phyloP scores from a whole-genome alignment of 2,888 invertebrate genomes.

The Slavum lentiscoides region DNA sequence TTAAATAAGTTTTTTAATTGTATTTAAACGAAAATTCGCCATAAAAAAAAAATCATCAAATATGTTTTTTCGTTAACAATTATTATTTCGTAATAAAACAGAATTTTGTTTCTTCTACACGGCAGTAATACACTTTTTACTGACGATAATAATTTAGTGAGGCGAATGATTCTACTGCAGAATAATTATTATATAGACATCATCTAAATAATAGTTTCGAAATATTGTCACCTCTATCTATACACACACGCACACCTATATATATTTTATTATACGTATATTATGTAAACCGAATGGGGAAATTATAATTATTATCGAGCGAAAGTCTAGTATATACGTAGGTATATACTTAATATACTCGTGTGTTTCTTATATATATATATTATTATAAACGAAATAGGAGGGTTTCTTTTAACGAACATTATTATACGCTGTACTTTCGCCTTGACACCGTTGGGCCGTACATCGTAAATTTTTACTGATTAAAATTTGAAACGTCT shows the following conservation, averaged over 20 bases:
- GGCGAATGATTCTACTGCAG: not conserved
- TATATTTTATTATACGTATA: not conserved
- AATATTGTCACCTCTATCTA: not conserved
- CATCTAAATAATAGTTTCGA: not conserved
- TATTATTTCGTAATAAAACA: no score
- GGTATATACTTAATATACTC: no score
- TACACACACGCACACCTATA: no score
- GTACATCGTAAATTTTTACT: constrained; percentile 7
- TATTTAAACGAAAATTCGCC: no score
- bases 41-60: no score
- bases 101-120: not conserved
- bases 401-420: not conserved
- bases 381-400: not conserved
- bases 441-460: constrained; percentile 1
- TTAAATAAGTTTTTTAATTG: no score
- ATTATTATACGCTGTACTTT: constrained; percentile 1
- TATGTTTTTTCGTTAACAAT: no score
- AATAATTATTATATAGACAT: not conserved
- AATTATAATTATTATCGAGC: not conserved
- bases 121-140: not conserved
- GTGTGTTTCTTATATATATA: no score
- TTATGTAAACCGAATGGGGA: not conserved
- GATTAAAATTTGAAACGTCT: not conserved
- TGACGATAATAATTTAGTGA: not conserved
- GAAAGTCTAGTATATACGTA: not conserved